phyloP scores from a whole-genome alignment of 2,797 vertebrate species.

The Aselliscus stoliczkanus region DNA sequence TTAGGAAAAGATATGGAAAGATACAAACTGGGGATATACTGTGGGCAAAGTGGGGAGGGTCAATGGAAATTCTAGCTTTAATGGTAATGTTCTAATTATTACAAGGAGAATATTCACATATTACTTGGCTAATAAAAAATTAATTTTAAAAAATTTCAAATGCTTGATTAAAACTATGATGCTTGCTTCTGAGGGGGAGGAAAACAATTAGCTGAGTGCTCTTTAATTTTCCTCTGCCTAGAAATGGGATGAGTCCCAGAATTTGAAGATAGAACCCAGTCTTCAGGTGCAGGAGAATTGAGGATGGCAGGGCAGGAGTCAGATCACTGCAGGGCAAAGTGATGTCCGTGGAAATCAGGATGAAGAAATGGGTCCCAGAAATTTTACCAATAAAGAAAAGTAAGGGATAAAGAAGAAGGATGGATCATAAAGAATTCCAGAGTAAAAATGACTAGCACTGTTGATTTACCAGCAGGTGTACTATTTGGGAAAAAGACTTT shows the following conservation, averaged over 20 bases:
- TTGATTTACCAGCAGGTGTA: not conserved
- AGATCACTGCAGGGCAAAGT: not conserved
- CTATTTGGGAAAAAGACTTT: not conserved
- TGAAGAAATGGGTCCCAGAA: not conserved
- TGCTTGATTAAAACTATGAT: conserved; percentile 30
- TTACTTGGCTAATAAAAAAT: conserved; percentile 59
- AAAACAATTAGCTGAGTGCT: conserved; percentile 13
- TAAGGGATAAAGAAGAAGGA: not conserved
- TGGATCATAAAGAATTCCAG: not conserved
- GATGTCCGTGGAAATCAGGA: not conserved
- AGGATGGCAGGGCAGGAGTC: not conserved
- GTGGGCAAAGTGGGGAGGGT: not conserved
- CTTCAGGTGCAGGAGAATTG: not conserved
- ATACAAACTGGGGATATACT: not conserved
- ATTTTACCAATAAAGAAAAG: not conserved
- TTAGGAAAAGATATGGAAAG: not conserved
- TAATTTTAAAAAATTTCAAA: conserved; percentile 24
- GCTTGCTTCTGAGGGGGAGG: not conserved
- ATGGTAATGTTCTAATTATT: conserved; percentile 24
- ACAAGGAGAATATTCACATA: conserved; percentile 40
- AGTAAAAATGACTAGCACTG: not conserved
- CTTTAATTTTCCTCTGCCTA: conserved; percentile 34
- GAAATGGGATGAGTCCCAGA: not conserved
- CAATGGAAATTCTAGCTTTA: not conserved
- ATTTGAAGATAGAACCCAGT: not conserved